These are phyloP conservation scores for Aphelocoma californica DNA, from an alignment of 2,797 vertebrate species.

Conservation along the genomic window DNA sequence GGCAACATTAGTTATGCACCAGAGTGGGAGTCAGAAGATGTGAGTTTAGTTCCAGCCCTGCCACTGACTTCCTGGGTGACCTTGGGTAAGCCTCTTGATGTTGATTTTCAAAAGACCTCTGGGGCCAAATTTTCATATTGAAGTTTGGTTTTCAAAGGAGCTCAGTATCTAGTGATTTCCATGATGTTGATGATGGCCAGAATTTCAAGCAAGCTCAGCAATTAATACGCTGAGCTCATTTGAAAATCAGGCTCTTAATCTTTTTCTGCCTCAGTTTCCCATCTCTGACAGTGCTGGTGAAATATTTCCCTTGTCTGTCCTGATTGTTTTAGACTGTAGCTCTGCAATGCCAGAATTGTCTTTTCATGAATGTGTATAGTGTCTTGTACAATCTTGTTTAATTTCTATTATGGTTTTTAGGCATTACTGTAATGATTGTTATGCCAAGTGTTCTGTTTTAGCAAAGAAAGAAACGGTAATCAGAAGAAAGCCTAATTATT, in stretches of 20 bases:
- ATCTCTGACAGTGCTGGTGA: slow-evolving; percentile 14
- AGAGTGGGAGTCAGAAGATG: slow-evolving; percentile 61
- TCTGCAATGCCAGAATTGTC: neutral
- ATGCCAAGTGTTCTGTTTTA: neutral
- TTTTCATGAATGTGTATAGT: slow-evolving; percentile 2
- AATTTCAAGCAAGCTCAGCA: slow-evolving; percentile 49
- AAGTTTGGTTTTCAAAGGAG: slow-evolving; percentile 64
- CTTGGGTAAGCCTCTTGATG: slow-evolving; percentile 66
- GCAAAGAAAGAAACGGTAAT: neutral
- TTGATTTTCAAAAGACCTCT: slow-evolving; percentile 60
- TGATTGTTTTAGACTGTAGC: slow-evolving; percentile 20
- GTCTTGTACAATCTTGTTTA: slow-evolving; percentile 19
- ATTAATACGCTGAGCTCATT: slow-evolving; percentile 43
- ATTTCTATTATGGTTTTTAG: neutral
- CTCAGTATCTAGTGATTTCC: slow-evolving; percentile 57
- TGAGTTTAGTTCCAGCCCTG: slow-evolving; percentile 49
- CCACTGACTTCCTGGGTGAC: slow-evolving; percentile 60
- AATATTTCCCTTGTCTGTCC: slow-evolving; percentile 5
- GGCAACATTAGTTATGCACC: slow-evolving; percentile 30
- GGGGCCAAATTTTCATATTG: slow-evolving; percentile 58
- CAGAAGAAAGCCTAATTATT: neutral
- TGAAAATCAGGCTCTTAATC: slow-evolving; percentile 47
- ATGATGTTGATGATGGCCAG: slow-evolving; percentile 47
- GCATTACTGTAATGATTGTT: neutral
- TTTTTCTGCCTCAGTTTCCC: slow-evolving; percentile 57